A percentile compares a stretch with the other conserved stretches of the same genome.
phyloP scores from a whole-genome alignment of 2,888 invertebrate genomes.

The Allygus modestus region DNA sequence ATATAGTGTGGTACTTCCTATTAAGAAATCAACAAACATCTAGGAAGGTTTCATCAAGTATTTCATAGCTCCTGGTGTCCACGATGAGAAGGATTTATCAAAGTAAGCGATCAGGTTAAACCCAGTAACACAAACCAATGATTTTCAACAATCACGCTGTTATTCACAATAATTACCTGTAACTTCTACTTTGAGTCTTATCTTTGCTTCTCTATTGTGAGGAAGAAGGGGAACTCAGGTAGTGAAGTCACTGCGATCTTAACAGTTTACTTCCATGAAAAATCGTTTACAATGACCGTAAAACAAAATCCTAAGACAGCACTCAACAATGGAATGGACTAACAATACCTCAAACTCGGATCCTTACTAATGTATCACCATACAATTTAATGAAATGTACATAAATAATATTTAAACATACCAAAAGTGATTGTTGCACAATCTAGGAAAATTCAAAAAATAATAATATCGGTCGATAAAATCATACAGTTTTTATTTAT shows the following conservation, averaged over 20 bases:
- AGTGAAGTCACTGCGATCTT: constrained; percentile 39
- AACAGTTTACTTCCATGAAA: constrained; percentile 55
- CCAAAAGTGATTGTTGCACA: constrained; percentile 21
- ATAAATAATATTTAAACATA: constrained; percentile 35
- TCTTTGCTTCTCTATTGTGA: too few species aligned
- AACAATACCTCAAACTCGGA: constrained; percentile 30
- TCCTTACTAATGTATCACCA: constrained; percentile 10
- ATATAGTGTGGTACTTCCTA: too few species aligned
- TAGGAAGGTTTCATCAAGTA: too few species aligned
- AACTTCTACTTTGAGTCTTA: too few species aligned
- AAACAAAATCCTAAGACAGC: constrained; percentile 43
- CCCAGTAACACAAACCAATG: too few species aligned
- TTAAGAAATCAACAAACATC: too few species aligned
- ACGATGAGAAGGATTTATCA: too few species aligned
- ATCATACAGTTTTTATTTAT: constrained; percentile 40
- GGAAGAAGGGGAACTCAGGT: constrained; percentile 15
- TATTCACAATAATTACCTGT: too few species aligned
- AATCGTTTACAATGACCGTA: constrained; percentile 15
- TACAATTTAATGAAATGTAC: background rate
- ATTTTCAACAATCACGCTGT: too few species aligned
- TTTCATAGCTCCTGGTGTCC: too few species aligned
- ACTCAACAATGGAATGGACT: constrained; percentile 54
- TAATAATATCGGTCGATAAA: constrained; percentile 38
- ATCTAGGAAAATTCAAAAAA: constrained; percentile 37
- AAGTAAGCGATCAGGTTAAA: too few species aligned